Conservation (phyloP, 1,140 invertebrate species). For the Spodoptera frugiperda region DNA sequence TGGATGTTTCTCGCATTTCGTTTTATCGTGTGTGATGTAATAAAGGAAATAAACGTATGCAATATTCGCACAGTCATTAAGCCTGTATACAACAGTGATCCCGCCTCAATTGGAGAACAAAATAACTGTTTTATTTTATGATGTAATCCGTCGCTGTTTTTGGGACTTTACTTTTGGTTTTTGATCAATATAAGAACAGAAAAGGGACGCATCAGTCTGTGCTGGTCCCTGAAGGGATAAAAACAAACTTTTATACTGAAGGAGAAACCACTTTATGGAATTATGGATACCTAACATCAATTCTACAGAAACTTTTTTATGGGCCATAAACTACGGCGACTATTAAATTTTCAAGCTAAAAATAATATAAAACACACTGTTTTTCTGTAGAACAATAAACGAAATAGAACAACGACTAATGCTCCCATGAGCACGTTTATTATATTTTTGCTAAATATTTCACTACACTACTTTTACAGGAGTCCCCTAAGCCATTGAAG, state of each 20-base stretch:
- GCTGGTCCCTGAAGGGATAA: no score
- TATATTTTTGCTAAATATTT: conserved; percentile 37
- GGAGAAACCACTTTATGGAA: not conserved
- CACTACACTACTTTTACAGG: conserved; percentile 3
- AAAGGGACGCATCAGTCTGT: no score
- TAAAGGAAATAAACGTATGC: conserved; percentile 35
- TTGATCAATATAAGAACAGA: no score
- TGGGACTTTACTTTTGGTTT: not conserved
- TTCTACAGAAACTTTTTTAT: conserved; percentile 17
- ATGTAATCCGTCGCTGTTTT: conserved; percentile 16
- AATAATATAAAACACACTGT: conserved; percentile 8
- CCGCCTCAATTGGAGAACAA: conserved; percentile 15
- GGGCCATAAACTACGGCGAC: not conserved
- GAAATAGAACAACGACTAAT: conserved; percentile 29
- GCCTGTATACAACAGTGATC: conserved; percentile 7
- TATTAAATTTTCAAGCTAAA: conserved; percentile 2
- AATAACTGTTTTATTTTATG: conserved; percentile 26
- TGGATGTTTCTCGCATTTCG: conserved; percentile 62
- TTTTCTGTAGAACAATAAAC: conserved; percentile 28
- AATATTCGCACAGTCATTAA: conserved; percentile 26
- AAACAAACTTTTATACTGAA: not conserved
- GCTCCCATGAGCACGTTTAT: conserved; percentile 16
- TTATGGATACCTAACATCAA: not conserved
- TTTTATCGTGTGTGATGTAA: conserved; percentile 50
- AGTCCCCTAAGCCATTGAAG: conserved; percentile 35